A percentile compares a stretch with the other conserved stretches of the same genome.
phyloP scores from a whole-genome alignment of 53 echinoderm and acorn worm species.

The Luidia sarsii region DNA sequence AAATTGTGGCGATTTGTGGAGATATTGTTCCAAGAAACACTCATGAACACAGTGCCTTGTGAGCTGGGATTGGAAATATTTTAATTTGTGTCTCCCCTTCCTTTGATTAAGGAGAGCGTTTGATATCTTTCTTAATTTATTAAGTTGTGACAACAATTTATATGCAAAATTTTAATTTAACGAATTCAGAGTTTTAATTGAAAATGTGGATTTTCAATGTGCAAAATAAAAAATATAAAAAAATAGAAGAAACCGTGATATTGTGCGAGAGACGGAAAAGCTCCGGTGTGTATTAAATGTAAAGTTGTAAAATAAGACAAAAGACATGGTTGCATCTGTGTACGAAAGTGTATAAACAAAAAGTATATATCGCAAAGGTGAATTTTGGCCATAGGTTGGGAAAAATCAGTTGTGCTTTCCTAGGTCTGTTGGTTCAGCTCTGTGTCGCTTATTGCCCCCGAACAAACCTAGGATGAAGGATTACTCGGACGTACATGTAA shows the following conservation, averaged over 20 bases:
- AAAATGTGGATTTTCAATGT: neutral
- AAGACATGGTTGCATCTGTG: conserved; percentile 7
- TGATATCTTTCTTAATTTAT: conserved; percentile 26
- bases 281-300: conserved; percentile 46
- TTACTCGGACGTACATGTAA: no score
- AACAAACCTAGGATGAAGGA: no score
- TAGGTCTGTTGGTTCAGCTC: no score
- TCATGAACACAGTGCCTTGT: conserved; percentile 18
- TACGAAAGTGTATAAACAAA: conserved; percentile 38
- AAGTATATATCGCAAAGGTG: neutral
- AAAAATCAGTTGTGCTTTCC: no score
- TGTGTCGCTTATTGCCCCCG: no score
- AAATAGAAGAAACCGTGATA: no score
- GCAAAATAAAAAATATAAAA: neutral
- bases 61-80: no score
- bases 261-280: no score
- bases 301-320: conserved; percentile 22
- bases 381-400: no score
- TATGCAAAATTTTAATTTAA: conserved; percentile 41
- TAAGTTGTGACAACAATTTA: neutral
- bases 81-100: conserved; percentile 10
- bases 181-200: neutral
- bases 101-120: conserved; percentile 13
- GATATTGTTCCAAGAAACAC: no score
- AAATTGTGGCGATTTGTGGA: no score